Evolutionary conservation across 2,797 vertebrate genomes (phyloP).

Genomic region (Gobio occitaniae): DNA sequence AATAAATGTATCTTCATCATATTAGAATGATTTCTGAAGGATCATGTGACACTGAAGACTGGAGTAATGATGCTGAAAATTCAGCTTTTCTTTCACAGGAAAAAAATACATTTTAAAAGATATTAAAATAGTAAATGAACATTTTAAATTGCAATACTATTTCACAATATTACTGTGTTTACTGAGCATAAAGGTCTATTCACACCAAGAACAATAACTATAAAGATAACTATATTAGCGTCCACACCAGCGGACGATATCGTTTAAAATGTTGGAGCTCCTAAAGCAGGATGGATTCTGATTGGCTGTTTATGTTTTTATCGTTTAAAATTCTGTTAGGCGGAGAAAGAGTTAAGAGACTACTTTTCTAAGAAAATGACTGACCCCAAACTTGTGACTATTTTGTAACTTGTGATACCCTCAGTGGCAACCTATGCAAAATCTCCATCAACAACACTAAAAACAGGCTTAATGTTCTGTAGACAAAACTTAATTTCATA

Average conservation of each 20-base stretch:
- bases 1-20: not conserved
- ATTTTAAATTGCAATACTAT: not conserved
- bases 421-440: not conserved
- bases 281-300: no score
- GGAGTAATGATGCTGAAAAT: not conserved
- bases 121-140: not conserved
- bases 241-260: no score
- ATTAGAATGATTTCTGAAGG: not conserved
- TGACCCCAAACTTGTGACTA: not conserved
- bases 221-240: no score
- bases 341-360: not conserved
- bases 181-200: not conserved
- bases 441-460: not conserved
- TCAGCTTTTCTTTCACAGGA: not conserved
- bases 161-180: not conserved
- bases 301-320: no score
- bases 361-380: not conserved
- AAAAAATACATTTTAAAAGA: not conserved
- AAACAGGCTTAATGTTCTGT: slow-evolving; percentile 11
- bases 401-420: not conserved
- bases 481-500: not conserved
- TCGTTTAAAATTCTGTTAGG: no score
- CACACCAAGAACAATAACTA: no score
- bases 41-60: no score
- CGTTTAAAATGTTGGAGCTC: no score